These are phyloP conservation scores for Folsomia candida DNA, from an alignment of 2,888 invertebrate species.

Conservation along the genomic window DNA sequence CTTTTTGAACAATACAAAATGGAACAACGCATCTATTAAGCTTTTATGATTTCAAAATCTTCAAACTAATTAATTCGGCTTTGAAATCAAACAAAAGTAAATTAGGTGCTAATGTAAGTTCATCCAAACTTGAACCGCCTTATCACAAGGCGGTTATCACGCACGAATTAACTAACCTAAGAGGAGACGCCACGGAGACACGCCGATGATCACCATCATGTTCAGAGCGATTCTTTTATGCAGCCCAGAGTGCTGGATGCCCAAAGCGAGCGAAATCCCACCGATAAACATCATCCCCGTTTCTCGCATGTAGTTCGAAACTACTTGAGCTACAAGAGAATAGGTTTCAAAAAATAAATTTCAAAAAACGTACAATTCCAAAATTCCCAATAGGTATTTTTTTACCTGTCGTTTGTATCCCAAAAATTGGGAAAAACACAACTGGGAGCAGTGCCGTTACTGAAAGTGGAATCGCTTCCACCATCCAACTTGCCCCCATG, in stretches of 20 bases:
- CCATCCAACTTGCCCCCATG: conserved; percentile 81
- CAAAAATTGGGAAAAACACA: conserved; percentile 76
- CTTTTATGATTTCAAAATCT: too few species aligned
- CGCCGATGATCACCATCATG: conserved; percentile 13
- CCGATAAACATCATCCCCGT: conserved; percentile 52
- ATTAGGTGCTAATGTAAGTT: neutral
- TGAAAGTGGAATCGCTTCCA: conserved; percentile 75
- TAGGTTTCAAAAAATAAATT: neutral
- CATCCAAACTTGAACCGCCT: neutral
- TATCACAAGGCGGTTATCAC: too few species aligned
- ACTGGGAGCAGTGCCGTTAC: conserved; percentile 81
- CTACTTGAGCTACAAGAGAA: conserved; percentile 11
- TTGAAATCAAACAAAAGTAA: neutral
- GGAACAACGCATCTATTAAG: too few species aligned
- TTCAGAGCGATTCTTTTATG: conserved; percentile 56
- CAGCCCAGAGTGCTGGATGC: conserved; percentile 57
- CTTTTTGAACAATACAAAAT: too few species aligned
- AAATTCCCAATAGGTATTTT: neutral
- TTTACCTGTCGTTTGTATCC: conserved; percentile 63
- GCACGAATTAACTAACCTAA: too few species aligned
- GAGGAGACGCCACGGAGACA: conserved; percentile 24
- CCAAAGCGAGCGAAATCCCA: conserved; percentile 57
- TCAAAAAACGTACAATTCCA: neutral
- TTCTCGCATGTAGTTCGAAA: conserved; percentile 38
- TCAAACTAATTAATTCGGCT: too few species aligned